Evolutionary conservation across 2,888 invertebrate species (phyloP).

Genomic region (Leucozona laternaria): DNA sequence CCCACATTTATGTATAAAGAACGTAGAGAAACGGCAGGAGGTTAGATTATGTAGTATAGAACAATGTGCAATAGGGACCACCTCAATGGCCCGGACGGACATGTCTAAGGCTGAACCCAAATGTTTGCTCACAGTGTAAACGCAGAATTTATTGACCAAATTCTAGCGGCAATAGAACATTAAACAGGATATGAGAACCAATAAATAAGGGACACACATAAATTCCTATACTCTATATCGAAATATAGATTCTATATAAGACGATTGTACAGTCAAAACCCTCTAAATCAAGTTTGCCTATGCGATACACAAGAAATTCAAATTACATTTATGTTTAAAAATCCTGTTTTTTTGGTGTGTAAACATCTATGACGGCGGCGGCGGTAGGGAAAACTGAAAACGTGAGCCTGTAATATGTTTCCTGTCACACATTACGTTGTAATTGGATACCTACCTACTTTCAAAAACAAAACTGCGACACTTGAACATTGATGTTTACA

Average conservation of each 20-base stretch:
- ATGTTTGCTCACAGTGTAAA: constrained; percentile 74
- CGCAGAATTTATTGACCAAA: constrained; percentile 74
- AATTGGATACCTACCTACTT: no score
- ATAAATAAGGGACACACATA: constrained; percentile 74
- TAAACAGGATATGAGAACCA: constrained; percentile 74
- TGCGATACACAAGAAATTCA: not conserved
- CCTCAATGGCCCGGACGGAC: constrained; percentile 68
- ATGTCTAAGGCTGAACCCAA: constrained; percentile 74
- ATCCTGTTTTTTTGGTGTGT: no score
- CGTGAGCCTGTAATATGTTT: no score
- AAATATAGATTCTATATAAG: constrained; percentile 1
- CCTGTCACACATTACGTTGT: no score
- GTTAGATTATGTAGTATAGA: not conserved
- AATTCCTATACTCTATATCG: constrained; percentile 45
- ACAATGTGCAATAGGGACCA: constrained; percentile 53
- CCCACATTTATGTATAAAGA: constrained; percentile 60
- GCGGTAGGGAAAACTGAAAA: no score
- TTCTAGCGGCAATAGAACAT: constrained; percentile 75
- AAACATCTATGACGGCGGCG: no score
- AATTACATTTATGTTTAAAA: not conserved
- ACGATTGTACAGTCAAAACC: not conserved
- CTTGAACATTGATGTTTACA: no score
- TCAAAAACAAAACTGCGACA: no score
- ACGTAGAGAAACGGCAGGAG: constrained; percentile 11
- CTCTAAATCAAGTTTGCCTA: not conserved